A percentile compares a stretch with the other conserved stretches of the same genome.
phyloP scores from a whole-genome alignment of 2,888 invertebrate genomes.

The Zaprionus bogoriensis region DNA sequence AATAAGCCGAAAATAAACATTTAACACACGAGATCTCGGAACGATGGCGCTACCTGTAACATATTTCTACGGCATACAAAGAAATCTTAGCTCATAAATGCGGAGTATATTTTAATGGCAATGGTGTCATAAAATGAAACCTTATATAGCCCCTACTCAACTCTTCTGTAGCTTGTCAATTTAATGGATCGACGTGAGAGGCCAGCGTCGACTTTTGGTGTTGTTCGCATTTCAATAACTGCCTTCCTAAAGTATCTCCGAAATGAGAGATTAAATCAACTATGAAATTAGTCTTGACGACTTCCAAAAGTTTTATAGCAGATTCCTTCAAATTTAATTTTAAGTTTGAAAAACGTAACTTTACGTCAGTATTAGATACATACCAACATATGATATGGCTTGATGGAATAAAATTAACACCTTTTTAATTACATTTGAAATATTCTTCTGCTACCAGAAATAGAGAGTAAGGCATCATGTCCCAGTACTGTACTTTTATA shows the following conservation, averaged over 20 bases:
- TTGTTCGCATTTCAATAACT: slow-evolving; percentile 18
- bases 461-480: too few relatives aligned
- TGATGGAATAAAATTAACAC: too few relatives aligned
- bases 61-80: slow-evolving; percentile 13
- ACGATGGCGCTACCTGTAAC: slow-evolving; percentile 27
- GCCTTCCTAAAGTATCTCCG: slow-evolving; percentile 20
- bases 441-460: too few relatives aligned
- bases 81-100: slow-evolving; percentile 36
- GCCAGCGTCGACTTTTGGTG: slow-evolving; percentile 33
- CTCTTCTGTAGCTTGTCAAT: slow-evolving; percentile 34
- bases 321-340: not conserved
- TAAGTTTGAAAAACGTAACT: too few relatives aligned
- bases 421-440: too few relatives aligned
- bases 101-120: slow-evolving; percentile 28
- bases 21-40: slow-evolving; percentile 1
- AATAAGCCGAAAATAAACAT: slow-evolving; percentile 5
- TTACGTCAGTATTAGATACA: too few relatives aligned
- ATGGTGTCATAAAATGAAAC: slow-evolving; percentile 20
- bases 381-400: too few relatives aligned
- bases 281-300: slow-evolving; percentile 14
- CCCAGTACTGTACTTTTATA: too few relatives aligned
- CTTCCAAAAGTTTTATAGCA: not conserved
- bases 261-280: slow-evolving; percentile 19
- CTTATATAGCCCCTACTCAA: slow-evolving; percentile 11
- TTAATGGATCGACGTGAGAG: slow-evolving; percentile 53